Conservation (phyloP, 2,113 vertebrate genomes). For the Athene noctua region DNA sequence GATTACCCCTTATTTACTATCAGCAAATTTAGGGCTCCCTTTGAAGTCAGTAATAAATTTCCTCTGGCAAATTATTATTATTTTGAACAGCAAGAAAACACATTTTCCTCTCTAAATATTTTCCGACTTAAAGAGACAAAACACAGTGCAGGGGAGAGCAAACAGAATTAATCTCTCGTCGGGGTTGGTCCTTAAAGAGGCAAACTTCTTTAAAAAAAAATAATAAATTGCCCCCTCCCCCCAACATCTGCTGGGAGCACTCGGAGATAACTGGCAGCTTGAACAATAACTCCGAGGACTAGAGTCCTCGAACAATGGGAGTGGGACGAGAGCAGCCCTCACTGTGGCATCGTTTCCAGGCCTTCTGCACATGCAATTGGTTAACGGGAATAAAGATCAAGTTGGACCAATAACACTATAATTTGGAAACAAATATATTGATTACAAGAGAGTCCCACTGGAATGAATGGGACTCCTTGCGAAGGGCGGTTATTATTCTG, state of each 20-base stretch:
- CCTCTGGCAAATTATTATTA: conserved; percentile 16
- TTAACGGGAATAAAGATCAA: conserved; percentile 53
- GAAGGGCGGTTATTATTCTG: background rate
- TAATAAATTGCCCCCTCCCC: conserved; percentile 22
- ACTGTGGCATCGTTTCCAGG: conserved; percentile 54
- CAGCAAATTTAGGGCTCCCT: conserved; percentile 33
- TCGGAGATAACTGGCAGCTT: conserved; percentile 57
- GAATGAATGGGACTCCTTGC: background rate
- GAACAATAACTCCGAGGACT: conserved; percentile 46
- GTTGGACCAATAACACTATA: conserved; percentile 67
- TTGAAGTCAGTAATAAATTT: conserved; percentile 13
- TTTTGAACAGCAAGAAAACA: conserved; percentile 13
- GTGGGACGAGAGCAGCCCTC: conserved; percentile 50
- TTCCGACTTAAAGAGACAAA: background rate
- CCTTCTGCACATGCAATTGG: conserved; percentile 54
- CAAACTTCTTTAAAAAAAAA: conserved; percentile 29
- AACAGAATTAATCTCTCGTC: background rate
- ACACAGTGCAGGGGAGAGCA: background rate
- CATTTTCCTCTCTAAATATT: background rate
- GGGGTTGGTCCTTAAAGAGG: background rate
- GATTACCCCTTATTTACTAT: background rate
- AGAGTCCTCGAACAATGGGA: conserved; percentile 49
- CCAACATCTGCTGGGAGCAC: conserved; percentile 60
- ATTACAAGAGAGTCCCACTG: conserved; percentile 54
- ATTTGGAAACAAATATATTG: conserved; percentile 70